Percentiles rank a stretch among this genome's conserved stretches.
Evolutionary conservation across 2,888 invertebrate species (phyloP).

Genomic region (Mesorhabditis belari): DNA sequence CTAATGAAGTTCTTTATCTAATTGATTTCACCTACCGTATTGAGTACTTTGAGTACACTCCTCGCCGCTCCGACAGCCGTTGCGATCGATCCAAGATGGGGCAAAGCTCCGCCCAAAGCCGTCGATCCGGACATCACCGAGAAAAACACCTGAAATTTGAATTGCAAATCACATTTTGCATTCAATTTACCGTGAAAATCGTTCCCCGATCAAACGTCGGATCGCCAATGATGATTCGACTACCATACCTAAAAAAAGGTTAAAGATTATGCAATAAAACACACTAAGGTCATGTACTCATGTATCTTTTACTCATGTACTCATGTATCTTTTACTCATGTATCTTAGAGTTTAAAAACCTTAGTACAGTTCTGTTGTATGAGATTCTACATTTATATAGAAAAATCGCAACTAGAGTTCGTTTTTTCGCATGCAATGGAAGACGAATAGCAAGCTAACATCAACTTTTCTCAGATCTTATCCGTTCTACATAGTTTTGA

Average conservation of each 20-base stretch:
- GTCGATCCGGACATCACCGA: constrained; percentile 57
- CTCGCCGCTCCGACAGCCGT: constrained; percentile 73
- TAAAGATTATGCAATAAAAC: too few relatives aligned
- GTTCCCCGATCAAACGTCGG: constrained; percentile 46
- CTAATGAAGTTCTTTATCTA: not conserved
- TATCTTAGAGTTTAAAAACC: too few relatives aligned
- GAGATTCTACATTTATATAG: too few relatives aligned
- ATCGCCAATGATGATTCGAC: constrained; percentile 38
- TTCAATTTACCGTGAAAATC: constrained; percentile 40
- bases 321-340: too few relatives aligned
- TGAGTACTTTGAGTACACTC: constrained; percentile 57
- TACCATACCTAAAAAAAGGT: constrained; percentile 40
- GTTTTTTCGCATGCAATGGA: too few relatives aligned
- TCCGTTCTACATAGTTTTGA: too few relatives aligned
- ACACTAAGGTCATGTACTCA: too few relatives aligned
- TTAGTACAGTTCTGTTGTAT: too few relatives aligned
- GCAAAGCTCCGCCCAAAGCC: constrained; percentile 71
- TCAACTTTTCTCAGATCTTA: too few relatives aligned
- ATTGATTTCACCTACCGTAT: constrained; percentile 52
- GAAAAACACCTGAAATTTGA: constrained; percentile 52
- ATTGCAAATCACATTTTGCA: not conserved
- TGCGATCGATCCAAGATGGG: constrained; percentile 73
- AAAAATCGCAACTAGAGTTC: too few relatives aligned
- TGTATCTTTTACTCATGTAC: too few relatives aligned
- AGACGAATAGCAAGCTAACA: too few relatives aligned